phyloP scores from a whole-genome alignment of 2,113 vertebrate species.

The Brachypteracias leptosomus region DNA sequence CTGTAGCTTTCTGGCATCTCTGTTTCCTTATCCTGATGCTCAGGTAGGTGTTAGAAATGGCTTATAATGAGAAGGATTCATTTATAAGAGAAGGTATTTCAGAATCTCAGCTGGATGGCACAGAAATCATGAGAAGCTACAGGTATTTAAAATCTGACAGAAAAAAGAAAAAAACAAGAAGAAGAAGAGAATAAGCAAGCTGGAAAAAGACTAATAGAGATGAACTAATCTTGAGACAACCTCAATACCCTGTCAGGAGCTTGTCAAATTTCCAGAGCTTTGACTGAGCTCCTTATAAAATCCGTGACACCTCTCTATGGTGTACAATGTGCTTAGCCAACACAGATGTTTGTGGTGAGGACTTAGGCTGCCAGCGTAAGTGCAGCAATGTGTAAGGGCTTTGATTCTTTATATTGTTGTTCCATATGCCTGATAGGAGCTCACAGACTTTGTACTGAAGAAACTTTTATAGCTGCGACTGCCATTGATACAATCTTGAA shows the following conservation, averaged over 20 bases:
- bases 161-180: background rate
- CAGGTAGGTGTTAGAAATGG: background rate
- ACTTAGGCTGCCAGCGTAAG: background rate
- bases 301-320: background rate
- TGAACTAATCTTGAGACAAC: background rate
- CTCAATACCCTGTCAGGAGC: background rate
- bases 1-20: background rate
- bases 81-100: background rate
- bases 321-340: background rate
- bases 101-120: background rate
- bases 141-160: background rate
- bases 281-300: background rate
- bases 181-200: background rate
- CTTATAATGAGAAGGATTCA: background rate
- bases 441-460: background rate
- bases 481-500: background rate
- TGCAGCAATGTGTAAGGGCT: background rate
- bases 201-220: background rate
- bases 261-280: background rate
- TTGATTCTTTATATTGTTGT: background rate
- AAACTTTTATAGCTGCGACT: background rate
- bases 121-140: background rate
- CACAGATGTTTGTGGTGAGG: background rate
- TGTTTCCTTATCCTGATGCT: background rate
- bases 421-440: background rate